Conservation (phyloP, 2,113 vertebrate genomes). For the Condylura cristata region DNA sequence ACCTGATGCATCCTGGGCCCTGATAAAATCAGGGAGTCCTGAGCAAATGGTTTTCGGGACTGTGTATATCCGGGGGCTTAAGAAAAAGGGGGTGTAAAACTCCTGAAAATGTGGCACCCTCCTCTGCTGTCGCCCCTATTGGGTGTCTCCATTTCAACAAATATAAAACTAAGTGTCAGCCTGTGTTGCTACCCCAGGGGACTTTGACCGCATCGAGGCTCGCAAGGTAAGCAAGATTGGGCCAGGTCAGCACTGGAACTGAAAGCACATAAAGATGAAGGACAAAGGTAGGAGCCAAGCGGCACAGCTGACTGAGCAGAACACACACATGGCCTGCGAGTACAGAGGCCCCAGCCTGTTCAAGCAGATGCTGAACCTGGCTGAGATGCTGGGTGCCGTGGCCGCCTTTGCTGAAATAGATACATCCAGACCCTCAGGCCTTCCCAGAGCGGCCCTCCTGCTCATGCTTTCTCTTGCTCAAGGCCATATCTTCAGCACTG, state of each 20-base stretch:
- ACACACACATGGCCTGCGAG: neutral
- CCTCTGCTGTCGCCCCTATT: neutral
- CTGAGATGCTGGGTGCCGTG: neutral
- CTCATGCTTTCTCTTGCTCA: neutral
- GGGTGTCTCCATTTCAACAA: slow-evolving; percentile 34
- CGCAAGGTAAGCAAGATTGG: slow-evolving; percentile 63
- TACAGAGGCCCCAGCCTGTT: slow-evolving; percentile 36
- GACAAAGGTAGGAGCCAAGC: slow-evolving; percentile 72
- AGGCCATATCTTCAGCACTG: neutral
- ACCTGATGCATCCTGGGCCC: neutral
- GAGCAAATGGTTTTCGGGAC: neutral
- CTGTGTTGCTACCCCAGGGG: slow-evolving; percentile 34
- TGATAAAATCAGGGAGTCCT: neutral
- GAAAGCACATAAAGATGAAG: slow-evolving; percentile 63
- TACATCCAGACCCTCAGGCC: too few species aligned
- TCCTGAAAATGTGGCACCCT: neutral
- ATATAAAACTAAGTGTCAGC: slow-evolving; percentile 46
- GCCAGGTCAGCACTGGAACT: slow-evolving; percentile 71
- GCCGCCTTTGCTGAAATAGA: neutral
- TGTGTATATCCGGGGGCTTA: neutral
- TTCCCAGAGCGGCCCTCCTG: neutral
- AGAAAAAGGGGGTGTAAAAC: neutral
- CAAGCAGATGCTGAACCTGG: neutral
- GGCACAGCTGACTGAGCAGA: slow-evolving; percentile 71
- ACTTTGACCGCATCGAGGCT: slow-evolving; percentile 62